Evolutionary conservation across 1,140 invertebrate species (phyloP).

Genomic region (Sitodiplosis mosellana): DNA sequence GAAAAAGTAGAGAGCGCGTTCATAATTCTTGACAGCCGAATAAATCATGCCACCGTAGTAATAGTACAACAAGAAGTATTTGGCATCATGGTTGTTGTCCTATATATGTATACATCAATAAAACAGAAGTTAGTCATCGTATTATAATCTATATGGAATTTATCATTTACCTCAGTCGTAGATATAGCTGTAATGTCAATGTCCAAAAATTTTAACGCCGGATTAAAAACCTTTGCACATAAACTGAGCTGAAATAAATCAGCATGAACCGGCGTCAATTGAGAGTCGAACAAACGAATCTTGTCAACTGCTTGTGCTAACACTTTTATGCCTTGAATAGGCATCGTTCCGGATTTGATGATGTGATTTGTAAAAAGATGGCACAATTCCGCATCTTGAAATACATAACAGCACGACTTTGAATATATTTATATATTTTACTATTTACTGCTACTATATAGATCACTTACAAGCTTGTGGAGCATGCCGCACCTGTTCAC

Average conservation of each 20-base stretch:
- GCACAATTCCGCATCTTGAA: conserved; percentile 69
- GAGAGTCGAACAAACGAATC: conserved; percentile 68
- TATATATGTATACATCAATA: conserved; percentile 15
- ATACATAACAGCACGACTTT: conserved; percentile 2
- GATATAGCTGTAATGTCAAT: conserved; percentile 80
- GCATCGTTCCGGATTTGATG: conserved; percentile 47
- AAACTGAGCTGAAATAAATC: conserved; percentile 87
- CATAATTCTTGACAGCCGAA: conserved; percentile 78
- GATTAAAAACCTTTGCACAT: conserved; percentile 79
- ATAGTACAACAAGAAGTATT: conserved; percentile 85
- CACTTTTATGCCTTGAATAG: conserved; percentile 68
- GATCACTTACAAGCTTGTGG: conserved; percentile 62
- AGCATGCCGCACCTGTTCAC: conserved; percentile 69
- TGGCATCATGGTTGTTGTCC: conserved; percentile 65
- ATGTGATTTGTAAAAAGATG: conserved; percentile 63
- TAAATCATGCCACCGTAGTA: conserved; percentile 98
- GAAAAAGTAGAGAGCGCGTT: conserved; percentile 83
- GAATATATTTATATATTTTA: conserved; percentile 4
- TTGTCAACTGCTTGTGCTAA: conserved; percentile 72
- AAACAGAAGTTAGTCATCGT: neutral
- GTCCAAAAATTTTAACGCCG: conserved; percentile 74
- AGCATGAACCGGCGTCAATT: conserved; percentile 84
- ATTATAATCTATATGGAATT: neutral
- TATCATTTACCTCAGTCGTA: conserved; percentile 42
- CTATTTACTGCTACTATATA: conserved; percentile 4